Evolutionary conservation across 2,797 vertebrate species (phyloP).

Genomic region (Sebastes iracundus): DNA sequence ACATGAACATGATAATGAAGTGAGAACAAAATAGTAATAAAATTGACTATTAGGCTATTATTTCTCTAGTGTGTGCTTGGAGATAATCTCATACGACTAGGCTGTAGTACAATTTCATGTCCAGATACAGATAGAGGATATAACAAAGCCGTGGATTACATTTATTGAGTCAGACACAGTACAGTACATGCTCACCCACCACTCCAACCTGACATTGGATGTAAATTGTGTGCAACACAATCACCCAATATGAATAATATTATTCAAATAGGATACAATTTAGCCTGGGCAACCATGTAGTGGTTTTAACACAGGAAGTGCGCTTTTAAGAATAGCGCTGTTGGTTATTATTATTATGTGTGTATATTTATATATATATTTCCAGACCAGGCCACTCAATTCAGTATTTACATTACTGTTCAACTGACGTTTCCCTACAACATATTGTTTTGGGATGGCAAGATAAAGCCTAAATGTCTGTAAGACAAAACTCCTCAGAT

Average conservation of each 20-base stretch:
- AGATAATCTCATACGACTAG: not conserved
- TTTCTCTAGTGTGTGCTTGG: not conserved
- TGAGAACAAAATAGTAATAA: not conserved
- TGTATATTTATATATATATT: no score
- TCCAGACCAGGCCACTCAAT: not conserved
- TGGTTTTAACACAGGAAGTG: not conserved
- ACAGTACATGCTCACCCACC: not conserved
- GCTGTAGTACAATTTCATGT: not conserved
- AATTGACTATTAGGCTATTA: not conserved
- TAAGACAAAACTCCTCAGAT: not conserved
- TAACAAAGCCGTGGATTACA: not conserved
- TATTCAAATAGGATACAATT: not conserved
- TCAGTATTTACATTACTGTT: not conserved
- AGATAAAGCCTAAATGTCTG: not conserved
- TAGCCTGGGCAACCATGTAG: not conserved
- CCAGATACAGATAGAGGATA: not conserved
- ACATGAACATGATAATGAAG: not conserved
- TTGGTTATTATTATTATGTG: not conserved
- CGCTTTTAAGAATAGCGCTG: not conserved
- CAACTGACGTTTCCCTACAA: not conserved
- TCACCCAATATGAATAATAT: not conserved
- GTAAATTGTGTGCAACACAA: not conserved
- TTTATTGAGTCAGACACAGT: not conserved
- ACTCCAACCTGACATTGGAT: not conserved
- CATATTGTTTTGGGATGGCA: not conserved